A percentile compares a stretch with the other conserved stretches of the same genome.
These are phyloP conservation scores for Drosophila villosipedis DNA, from an alignment of 2,888 invertebrate genomes.

Conservation along the genomic window DNA sequence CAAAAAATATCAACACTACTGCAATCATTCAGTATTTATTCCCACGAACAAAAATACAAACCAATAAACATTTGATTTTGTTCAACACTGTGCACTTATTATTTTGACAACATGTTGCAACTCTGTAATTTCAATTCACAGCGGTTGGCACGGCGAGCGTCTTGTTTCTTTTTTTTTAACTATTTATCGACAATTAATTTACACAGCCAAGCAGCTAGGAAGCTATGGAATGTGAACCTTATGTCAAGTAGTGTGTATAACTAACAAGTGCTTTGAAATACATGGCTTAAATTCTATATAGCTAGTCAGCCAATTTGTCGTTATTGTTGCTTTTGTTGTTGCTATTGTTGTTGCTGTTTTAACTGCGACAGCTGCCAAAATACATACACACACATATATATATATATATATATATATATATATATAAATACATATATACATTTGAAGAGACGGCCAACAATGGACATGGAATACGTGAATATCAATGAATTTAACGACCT, in stretches of 20 bases:
- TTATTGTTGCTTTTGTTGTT: conserved; percentile 31
- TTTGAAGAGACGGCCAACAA: conserved; percentile 33
- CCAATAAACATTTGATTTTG: conserved; percentile 12
- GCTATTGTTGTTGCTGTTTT: conserved; percentile 33
- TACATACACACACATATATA: conserved; percentile 18
- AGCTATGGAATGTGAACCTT: conserved; percentile 19
- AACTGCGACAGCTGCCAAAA: conserved; percentile 52
- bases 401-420: neutral
- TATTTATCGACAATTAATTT: conserved; percentile 19
- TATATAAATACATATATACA: neutral
- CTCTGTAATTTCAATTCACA: conserved; percentile 63
- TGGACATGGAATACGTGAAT: conserved; percentile 75
- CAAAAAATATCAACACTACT: neutral
- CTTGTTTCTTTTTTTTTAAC: conserved; percentile 16
- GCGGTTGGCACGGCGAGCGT: conserved; percentile 56
- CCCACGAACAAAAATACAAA: neutral
- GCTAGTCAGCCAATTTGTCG: conserved; percentile 17
- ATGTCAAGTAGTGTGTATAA: conserved; percentile 12
- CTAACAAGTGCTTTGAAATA: conserved; percentile 11
- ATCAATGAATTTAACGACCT: conserved; percentile 85
- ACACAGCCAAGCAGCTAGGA: conserved; percentile 17
- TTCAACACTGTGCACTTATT: conserved; percentile 27
- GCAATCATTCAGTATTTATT: neutral
- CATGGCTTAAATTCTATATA: conserved; percentile 18
- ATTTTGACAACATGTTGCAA: conserved; percentile 34